Base-by-base conservation (phyloP, 1,140 invertebrate genomes). In the Arion vulgaris region DNA sequence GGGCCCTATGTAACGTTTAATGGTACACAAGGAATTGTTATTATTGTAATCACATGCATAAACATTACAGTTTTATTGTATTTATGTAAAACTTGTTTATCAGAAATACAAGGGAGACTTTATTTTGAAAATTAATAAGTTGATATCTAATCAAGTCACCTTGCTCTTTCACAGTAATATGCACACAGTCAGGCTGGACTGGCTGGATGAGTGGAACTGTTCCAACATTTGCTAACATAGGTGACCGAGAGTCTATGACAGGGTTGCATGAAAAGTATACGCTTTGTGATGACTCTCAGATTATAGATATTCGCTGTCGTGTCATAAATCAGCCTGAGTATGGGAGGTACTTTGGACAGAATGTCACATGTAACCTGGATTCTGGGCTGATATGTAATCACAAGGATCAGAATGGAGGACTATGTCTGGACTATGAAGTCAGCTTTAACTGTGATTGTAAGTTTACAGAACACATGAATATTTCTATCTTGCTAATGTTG, bases 391-490 rank as follows among this genome's bases (percentile, higher is more conserved):
- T 53, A 0, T 90, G 89, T 75, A 76, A 82, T 51, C 85, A 88
- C 39, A 73, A n/a, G 23, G 82, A 89, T 17, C 89, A 88, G 80
- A n/a, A 73, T 0, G 78, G 68, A 32, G 83, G 77, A 23, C 78
- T 81, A 38, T 87, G 86, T 82, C 78, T 85, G 15, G 92, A 93
- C 84, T 91, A 90, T 81, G 90, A 91, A 75, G 87, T 93, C 38
- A 85, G 91, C 49, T 88, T 92, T 36, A 88, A 89, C 69, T 93
- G 93, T 76, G 84, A 91, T 78, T 93, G 93, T 83, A 78, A 82
- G 38, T 51, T 39, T 15, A 45, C 41, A 45, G 41, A 45, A 15
- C 15, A 45, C 41, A 45, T 45, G 5, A 7, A 5, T 7, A 15
- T 7, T 5, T 45, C 5, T 45, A 45, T 15, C 41, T 45, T 45